A percentile compares a stretch with the other conserved stretches of the same genome.
Conservation (phyloP, 1,140 invertebrate genomes). For the Lordiphosa collinella region DNA sequence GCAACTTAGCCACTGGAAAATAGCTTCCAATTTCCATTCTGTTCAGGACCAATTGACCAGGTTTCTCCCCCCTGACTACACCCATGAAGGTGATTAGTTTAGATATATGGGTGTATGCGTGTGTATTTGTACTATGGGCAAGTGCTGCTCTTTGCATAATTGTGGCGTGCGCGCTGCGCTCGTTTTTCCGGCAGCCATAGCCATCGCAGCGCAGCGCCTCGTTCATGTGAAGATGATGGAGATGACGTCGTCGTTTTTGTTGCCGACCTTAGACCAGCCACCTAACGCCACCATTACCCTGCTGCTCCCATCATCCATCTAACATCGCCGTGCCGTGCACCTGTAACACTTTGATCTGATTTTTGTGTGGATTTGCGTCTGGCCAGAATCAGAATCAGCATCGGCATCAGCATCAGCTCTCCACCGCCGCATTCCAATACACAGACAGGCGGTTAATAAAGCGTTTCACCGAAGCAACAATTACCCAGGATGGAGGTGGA, state of each 20-base stretch:
- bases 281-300: slow-evolving; percentile 12
- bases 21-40: too few species aligned
- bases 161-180: slow-evolving; percentile 48
- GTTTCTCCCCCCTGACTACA: neutral
- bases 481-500: slow-evolving; percentile 57
- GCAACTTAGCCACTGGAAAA: too few species aligned
- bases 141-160: slow-evolving; percentile 55
- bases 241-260: slow-evolving; percentile 43
- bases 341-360: slow-evolving; percentile 70
- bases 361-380: slow-evolving; percentile 43
- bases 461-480: slow-evolving; percentile 64
- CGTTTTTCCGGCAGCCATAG: slow-evolving; percentile 53
- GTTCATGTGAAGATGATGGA: slow-evolving; percentile 26
- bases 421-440: slow-evolving; percentile 60
- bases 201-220: slow-evolving; percentile 9
- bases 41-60: too few species aligned
- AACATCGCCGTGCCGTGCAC: slow-evolving; percentile 29
- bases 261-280: slow-evolving; percentile 37
- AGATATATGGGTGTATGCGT: neutral
- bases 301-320: slow-evolving; percentile 7
- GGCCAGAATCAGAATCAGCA: slow-evolving; percentile 49
- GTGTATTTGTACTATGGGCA: slow-evolving; percentile 3
- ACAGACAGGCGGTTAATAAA: slow-evolving; percentile 47
- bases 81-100: neutral
- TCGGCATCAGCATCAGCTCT: slow-evolving; percentile 8